phyloP scores from a whole-genome alignment of 30 jellyfish, hydroid and myxozoan genomes.

The Nemopilema nomurai region DNA sequence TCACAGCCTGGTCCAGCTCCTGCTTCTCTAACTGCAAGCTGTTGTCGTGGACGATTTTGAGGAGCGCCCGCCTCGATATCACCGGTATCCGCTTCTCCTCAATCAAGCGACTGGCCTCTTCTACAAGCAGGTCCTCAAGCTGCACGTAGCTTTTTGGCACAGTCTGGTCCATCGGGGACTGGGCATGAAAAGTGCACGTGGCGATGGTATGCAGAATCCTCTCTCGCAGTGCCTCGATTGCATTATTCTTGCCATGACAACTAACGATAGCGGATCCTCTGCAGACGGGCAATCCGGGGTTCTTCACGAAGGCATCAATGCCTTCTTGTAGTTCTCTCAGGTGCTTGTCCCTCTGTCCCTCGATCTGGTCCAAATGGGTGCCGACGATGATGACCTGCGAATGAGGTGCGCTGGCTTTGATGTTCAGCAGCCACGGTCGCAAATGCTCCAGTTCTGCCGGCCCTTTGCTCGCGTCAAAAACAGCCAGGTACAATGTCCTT shows the following conservation, averaged over 20 bases:
- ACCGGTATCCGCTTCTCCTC: constrained; percentile 57
- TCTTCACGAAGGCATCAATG: constrained; percentile 50
- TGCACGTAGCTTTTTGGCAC: constrained; percentile 93
- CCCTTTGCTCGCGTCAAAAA: constrained; percentile 85
- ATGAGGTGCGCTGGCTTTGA: constrained; percentile 94
- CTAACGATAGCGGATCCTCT: constrained; percentile 76
- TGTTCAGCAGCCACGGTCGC: constrained; percentile 93
- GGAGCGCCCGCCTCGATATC: constrained; percentile 49
- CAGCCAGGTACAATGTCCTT: constrained; percentile 93
- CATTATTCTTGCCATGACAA: constrained; percentile 61
- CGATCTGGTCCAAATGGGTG: constrained; percentile 82
- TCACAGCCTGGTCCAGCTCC: constrained; percentile 84
- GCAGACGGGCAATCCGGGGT: constrained; percentile 90
- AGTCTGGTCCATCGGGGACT: constrained; percentile 62
- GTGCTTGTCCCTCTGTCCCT: constrained; percentile 14
- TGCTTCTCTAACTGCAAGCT: constrained; percentile 57
- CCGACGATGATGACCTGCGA: constrained; percentile 89
- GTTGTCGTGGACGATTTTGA: constrained; percentile 54
- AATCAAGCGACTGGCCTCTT: constrained; percentile 53
- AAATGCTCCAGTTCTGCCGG: constrained; percentile 76
- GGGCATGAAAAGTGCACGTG: constrained; percentile 66
- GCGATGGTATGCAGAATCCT: constrained; percentile 64
- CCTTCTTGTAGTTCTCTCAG: constrained; percentile 8
- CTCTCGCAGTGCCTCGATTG: constrained; percentile 74
- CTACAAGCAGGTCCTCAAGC: constrained; percentile 71